These are phyloP conservation scores for Brachionus rubens DNA, from an alignment of 1,140 invertebrate genomes.

Conservation along the genomic window DNA sequence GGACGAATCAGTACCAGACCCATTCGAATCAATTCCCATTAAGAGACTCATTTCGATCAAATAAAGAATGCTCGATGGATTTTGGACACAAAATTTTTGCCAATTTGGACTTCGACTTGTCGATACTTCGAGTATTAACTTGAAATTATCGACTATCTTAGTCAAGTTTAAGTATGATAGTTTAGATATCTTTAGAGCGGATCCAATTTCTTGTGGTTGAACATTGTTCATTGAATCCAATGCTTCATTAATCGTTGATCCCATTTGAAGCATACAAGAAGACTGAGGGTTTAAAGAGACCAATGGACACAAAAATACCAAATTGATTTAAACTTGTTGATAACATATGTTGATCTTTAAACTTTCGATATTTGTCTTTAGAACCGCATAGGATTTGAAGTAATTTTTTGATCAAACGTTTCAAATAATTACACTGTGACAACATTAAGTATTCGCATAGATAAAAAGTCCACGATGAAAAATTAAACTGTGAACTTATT, in stretches of 20 bases:
- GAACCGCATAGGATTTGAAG: constrained; percentile 87
- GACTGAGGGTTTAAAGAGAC: constrained; percentile 52
- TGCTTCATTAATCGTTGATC: constrained; percentile 50
- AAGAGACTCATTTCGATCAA: constrained; percentile 46
- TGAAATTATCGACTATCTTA: constrained; percentile 75
- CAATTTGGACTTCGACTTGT: constrained; percentile 85
- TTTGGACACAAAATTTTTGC: constrained; percentile 77
- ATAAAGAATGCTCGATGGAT: constrained; percentile 5
- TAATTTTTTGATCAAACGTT: constrained; percentile 66
- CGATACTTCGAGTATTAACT: constrained; percentile 86
- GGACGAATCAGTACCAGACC: not conserved
- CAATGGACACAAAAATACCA: constrained; percentile 53
- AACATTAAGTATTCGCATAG: constrained; percentile 97
- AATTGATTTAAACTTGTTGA: constrained; percentile 60
- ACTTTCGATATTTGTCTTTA: constrained; percentile 87
- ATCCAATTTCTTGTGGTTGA: constrained; percentile 73
- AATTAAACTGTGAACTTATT: constrained; percentile 19
- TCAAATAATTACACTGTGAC: constrained; percentile 63
- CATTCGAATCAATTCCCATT: constrained; percentile 62
- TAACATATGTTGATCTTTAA: constrained; percentile 82
- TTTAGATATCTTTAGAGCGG: constrained; percentile 36
- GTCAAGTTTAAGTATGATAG: not conserved
- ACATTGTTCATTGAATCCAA: constrained; percentile 72
- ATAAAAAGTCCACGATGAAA: constrained; percentile 69
- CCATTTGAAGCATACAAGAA: constrained; percentile 48